Evolutionary conservation across 2,888 invertebrate genomes (phyloP).

Genomic region (Chymomyza caudatula): DNA sequence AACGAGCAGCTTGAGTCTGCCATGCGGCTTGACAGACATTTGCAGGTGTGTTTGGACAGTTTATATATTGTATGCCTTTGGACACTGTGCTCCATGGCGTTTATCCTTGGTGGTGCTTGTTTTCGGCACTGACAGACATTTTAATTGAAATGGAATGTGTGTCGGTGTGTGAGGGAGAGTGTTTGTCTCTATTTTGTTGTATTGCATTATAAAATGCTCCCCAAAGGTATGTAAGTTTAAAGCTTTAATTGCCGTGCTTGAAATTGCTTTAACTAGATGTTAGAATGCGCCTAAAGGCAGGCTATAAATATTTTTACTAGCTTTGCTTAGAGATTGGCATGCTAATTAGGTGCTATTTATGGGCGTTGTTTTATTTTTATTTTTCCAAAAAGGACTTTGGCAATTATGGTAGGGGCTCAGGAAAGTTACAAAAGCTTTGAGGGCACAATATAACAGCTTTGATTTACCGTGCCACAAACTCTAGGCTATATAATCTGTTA

Average conservation of each 20-base stretch:
- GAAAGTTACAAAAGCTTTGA: not conserved
- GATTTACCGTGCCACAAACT: not conserved
- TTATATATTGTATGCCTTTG: not conserved
- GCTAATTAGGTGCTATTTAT: constrained; percentile 51
- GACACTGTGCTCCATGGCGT: not conserved
- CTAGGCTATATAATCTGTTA: not conserved
- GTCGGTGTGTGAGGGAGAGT: not conserved
- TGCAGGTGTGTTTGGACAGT: constrained; percentile 56
- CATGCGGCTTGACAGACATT: constrained; percentile 48
- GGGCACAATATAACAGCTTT: constrained; percentile 5
- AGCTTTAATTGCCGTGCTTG: constrained; percentile 43
- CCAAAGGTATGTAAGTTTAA: constrained; percentile 48
- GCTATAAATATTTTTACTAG: constrained; percentile 21
- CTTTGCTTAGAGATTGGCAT: constrained; percentile 38
- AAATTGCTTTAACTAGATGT: not conserved
- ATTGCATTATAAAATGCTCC: constrained; percentile 44
- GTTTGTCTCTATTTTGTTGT: not conserved
- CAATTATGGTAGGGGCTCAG: not conserved
- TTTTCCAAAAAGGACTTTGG: not conserved
- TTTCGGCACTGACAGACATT: constrained; percentile 51
- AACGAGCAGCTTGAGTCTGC: not conserved
- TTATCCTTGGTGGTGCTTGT: constrained; percentile 12
- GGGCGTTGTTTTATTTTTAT: constrained; percentile 26
- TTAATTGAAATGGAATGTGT: constrained; percentile 64
- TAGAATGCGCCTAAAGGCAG: constrained; percentile 3